phyloP scores from a whole-genome alignment of 2,888 invertebrate genomes.

The Quadroppia sp. region DNA sequence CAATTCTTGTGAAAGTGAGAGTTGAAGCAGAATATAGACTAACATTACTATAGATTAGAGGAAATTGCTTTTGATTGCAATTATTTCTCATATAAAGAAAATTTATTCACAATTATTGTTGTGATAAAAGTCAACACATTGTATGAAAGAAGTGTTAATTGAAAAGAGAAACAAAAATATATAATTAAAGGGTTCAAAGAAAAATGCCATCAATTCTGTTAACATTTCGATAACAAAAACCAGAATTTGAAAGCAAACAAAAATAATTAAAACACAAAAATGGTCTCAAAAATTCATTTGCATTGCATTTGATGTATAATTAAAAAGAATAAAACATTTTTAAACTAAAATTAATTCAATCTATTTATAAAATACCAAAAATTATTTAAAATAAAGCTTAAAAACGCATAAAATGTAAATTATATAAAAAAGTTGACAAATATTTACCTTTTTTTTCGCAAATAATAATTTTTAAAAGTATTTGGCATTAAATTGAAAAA shows the following conservation, averaged over 20 bases:
- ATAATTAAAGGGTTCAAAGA: neutral
- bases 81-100: neutral
- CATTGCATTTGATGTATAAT: conserved; percentile 2
- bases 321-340: neutral
- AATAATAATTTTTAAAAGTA: neutral
- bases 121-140: conserved; percentile 5
- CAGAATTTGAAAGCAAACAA: neutral
- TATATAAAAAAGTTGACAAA: conserved; percentile 1
- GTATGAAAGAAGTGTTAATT: conserved; percentile 12
- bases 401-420: too few relatives aligned
- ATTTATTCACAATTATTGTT: conserved; percentile 8
- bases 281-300: neutral
- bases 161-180: neutral
- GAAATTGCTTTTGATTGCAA: conserved; percentile 1
- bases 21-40: neutral
- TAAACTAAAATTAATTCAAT: neutral
- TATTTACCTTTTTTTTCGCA: conserved; percentile 7
- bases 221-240: conserved; percentile 1
- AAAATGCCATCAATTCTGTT: neutral
- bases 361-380: neutral
- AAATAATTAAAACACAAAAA: neutral
- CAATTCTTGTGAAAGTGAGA: neutral
- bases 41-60: neutral
- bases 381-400: neutral
- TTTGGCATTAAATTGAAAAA: conserved; percentile 17